phyloP scores from a whole-genome alignment of 1,140 invertebrate genomes.

The Stegodyphus mimosarum region DNA sequence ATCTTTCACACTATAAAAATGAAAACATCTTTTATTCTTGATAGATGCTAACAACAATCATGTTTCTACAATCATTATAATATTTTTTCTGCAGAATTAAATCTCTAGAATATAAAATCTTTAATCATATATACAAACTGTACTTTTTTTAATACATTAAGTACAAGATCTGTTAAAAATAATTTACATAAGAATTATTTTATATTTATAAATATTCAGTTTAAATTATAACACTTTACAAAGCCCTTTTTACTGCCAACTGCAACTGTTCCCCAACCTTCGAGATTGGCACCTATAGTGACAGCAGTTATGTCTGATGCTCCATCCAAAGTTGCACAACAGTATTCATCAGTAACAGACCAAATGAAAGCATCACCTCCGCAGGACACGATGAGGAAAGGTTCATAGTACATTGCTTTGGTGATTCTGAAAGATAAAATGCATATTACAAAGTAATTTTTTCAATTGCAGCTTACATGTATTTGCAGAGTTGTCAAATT shows the following conservation, averaged over 20 bases:
- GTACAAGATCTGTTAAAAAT: too few species aligned
- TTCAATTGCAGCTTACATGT: background rate
- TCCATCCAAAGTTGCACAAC: conserved; percentile 17
- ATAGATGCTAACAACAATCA: too few species aligned
- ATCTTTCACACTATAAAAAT: too few species aligned
- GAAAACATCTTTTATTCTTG: too few species aligned
- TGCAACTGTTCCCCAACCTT: background rate
- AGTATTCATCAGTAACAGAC: conserved; percentile 32
- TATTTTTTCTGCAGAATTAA: too few species aligned
- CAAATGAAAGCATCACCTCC: conserved; percentile 20
- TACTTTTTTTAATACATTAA: too few species aligned
- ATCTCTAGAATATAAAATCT: too few species aligned
- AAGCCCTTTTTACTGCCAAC: conserved; percentile 4
- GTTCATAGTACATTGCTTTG: conserved; percentile 18
- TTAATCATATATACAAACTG: too few species aligned
- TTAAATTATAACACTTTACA: conserved; percentile 25
- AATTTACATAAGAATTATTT: too few species aligned
- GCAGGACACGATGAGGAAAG: conserved; percentile 11
- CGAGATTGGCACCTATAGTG: background rate
- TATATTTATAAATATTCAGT: background rate
- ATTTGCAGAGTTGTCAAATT: background rate
- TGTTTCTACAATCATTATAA: too few species aligned
- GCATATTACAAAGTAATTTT: background rate
- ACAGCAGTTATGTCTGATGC: background rate
- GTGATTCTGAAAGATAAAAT: conserved; percentile 7